Evolutionary conservation across 2,797 vertebrate species (phyloP).

Genomic region (Lepilemur ruficaudatus): DNA sequence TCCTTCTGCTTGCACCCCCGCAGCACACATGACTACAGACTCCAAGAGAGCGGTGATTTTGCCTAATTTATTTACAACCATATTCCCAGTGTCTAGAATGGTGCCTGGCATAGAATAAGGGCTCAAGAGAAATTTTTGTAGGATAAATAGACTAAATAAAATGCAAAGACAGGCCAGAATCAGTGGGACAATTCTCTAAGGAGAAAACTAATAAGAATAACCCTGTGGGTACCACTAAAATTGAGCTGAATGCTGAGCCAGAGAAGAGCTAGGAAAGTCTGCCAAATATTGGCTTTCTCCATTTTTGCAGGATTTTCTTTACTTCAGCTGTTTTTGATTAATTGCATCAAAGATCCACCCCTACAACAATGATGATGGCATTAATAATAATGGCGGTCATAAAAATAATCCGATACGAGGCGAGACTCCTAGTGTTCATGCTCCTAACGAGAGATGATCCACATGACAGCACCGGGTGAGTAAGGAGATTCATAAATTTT

Average conservation of each 20-base stretch:
- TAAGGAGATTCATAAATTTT: constrained; percentile 61
- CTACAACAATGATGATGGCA: constrained; percentile 19
- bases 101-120: not conserved
- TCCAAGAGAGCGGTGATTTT: not conserved
- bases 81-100: not conserved
- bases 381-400: constrained; percentile 34
- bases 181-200: not conserved
- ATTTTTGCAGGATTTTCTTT: constrained; percentile 33
- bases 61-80: not conserved
- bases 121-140: not conserved
- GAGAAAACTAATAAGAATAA: constrained; percentile 47
- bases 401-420: constrained; percentile 9
- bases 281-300: constrained; percentile 27
- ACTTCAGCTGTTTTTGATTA: constrained; percentile 48
- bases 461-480: not conserved
- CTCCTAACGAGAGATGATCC: constrained; percentile 19
- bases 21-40: not conserved
- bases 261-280: constrained; percentile 12
- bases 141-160: constrained; percentile 32
- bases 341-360: constrained; percentile 46
- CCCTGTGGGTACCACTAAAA: not conserved
- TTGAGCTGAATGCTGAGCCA: not conserved
- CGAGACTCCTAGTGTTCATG: not conserved
- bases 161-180: not conserved
- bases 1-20: not conserved